Evolutionary conservation across 2,888 invertebrate genomes (phyloP).

Genomic region (Volucella inanis): DNA sequence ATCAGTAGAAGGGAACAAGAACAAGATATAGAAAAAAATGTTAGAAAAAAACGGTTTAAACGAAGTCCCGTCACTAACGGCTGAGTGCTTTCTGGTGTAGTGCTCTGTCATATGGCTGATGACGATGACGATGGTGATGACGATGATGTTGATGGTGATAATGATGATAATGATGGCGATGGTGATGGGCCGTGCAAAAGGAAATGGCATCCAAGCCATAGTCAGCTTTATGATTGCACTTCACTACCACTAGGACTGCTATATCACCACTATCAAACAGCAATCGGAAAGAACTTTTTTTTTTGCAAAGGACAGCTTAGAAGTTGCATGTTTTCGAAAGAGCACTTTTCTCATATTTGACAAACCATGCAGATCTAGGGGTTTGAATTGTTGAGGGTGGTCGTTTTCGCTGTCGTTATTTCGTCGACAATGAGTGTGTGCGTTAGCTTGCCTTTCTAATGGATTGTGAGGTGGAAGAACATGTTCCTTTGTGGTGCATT

Average conservation of each 20-base stretch:
- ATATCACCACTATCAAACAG: constrained; percentile 25
- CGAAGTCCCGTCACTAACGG: constrained; percentile 66
- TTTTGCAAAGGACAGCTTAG: constrained; percentile 58
- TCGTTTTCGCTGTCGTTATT: too few relatives aligned
- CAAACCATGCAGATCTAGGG: constrained; percentile 39
- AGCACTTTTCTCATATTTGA: constrained; percentile 65
- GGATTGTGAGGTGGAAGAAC: not conserved
- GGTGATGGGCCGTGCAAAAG: constrained; percentile 46
- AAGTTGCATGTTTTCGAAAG: constrained; percentile 47
- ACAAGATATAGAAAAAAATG: not conserved
- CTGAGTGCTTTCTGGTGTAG: constrained; percentile 72
- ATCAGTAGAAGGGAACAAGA: constrained; percentile 15
- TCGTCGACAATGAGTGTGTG: not conserved
- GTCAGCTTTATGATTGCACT: constrained; percentile 65
- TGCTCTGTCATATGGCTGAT: constrained; percentile 73
- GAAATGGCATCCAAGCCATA: constrained; percentile 45
- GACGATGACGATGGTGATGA: constrained; percentile 76
- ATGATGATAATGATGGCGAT: constrained; percentile 23
- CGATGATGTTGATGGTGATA: constrained; percentile 14
- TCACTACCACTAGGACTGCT: not conserved
- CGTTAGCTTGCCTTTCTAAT: constrained; percentile 23
- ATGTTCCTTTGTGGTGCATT: constrained; percentile 69
- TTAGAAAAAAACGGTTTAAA: constrained; percentile 15
- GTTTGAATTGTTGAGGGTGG: not conserved
- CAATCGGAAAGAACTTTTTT: constrained; percentile 66